A percentile compares a stretch with the other conserved stretches of the same genome.
Conservation (phyloP, 2,797 vertebrate species). For the Anniella stebbinsi region DNA sequence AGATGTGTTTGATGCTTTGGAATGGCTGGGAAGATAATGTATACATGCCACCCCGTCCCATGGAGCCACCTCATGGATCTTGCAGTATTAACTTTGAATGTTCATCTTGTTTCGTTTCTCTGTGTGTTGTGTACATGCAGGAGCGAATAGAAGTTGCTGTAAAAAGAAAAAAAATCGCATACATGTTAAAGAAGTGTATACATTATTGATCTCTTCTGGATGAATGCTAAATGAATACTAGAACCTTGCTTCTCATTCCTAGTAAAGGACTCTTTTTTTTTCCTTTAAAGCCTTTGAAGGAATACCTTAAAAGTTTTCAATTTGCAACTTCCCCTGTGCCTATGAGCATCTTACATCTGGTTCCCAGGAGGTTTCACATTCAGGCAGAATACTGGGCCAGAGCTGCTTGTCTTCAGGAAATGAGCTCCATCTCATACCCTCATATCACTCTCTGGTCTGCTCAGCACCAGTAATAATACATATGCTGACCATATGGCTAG, state of each 20-base stretch:
- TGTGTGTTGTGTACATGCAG: neutral
- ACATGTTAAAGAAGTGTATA: neutral
- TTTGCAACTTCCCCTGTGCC: neutral
- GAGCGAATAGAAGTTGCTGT: neutral
- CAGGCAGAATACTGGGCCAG: neutral
- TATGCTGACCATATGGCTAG: neutral
- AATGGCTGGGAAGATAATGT: neutral
- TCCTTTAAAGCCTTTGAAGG: neutral
- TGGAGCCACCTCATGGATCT: neutral
- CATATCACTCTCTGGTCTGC: neutral
- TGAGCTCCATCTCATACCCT: neutral
- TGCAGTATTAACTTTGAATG: conserved; percentile 11
- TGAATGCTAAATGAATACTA: neutral
- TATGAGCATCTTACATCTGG: neutral
- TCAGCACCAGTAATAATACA: neutral
- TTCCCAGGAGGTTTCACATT: neutral
- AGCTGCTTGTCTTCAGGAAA: neutral
- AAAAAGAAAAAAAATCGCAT: neutral
- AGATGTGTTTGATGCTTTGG: neutral
- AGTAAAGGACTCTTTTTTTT: conserved; percentile 29
- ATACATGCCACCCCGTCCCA: rapidly evolving
- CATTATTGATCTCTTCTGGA: conserved; percentile 29
- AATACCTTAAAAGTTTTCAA: neutral
- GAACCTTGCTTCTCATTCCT: conserved; percentile 30
- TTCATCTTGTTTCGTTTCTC: neutral